Conservation (phyloP, 2,888 invertebrate species). For the Eupithecia subumbrata region DNA sequence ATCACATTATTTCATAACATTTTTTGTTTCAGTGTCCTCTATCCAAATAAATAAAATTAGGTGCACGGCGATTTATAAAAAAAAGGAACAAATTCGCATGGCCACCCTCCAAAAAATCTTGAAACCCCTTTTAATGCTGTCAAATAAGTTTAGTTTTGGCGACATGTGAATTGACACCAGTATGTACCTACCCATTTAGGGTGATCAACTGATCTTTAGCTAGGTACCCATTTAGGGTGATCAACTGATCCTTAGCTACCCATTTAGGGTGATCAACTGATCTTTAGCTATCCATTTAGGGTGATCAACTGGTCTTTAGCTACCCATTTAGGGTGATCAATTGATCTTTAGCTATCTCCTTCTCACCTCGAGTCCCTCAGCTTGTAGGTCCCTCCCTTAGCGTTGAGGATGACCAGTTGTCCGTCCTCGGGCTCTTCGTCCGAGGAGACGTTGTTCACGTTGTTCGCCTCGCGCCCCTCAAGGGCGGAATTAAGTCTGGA, state of each 20-base stretch:
- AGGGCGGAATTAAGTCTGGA: constrained; percentile 75
- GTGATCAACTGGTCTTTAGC: too few relatives aligned
- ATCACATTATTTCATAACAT: too few relatives aligned
- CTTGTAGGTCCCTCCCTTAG: constrained; percentile 87
- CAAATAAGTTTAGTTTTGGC: too few relatives aligned
- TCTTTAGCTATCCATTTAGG: neutral
- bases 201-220: too few relatives aligned
- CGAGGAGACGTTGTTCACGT: constrained; percentile 76
- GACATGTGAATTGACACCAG: too few relatives aligned
- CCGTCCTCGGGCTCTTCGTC: constrained; percentile 74
- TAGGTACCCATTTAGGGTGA: neutral
- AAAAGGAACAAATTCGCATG: too few relatives aligned
- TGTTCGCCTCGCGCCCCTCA: constrained; percentile 83
- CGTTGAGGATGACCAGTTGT: constrained; percentile 77
- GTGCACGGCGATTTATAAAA: too few relatives aligned
- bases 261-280: too few relatives aligned
- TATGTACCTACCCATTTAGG: neutral
- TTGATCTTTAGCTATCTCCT: neutral
- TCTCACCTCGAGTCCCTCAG: constrained; percentile 89
- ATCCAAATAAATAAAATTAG: too few relatives aligned
- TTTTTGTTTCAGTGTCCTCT: too few relatives aligned
- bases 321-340: neutral
- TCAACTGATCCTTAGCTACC: neutral
- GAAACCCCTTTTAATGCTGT: too few relatives aligned
- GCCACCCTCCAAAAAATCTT: too few relatives aligned